Conservation (phyloP, 2,113 vertebrate species). For the Coregonus clupeaformis region DNA sequence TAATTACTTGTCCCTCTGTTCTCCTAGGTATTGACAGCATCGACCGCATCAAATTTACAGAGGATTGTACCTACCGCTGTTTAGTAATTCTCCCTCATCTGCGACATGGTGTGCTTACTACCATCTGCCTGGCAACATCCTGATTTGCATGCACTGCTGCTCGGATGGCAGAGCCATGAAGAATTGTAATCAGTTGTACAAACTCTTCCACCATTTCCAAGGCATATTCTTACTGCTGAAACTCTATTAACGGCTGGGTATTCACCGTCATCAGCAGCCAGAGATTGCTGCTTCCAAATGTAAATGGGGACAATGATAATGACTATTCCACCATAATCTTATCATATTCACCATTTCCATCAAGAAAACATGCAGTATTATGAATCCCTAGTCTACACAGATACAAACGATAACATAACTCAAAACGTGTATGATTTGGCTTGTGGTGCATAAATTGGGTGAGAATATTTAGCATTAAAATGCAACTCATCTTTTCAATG, state of each 20-base stretch:
- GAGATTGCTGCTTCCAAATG: constrained; percentile 11
- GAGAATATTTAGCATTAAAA: background rate
- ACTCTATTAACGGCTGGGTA: constrained; percentile 27
- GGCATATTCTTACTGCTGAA: constrained; percentile 9
- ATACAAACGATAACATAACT: constrained; percentile 6
- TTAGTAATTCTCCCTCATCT: too few species aligned
- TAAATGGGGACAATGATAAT: constrained; percentile 32
- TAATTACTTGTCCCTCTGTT: constrained; percentile 42
- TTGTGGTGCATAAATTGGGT: background rate
- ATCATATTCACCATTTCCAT: constrained; percentile 31
- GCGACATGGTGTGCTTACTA: too few species aligned
- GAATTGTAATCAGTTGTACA: constrained; percentile 9
- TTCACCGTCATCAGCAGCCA: constrained; percentile 21
- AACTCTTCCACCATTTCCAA: background rate
- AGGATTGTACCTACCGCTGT: too few species aligned
- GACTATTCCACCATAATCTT: constrained; percentile 29
- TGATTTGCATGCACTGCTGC: background rate
- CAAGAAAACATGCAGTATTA: constrained; percentile 23
- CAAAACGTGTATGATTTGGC: background rate
- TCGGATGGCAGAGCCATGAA: too few species aligned
- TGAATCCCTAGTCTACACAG: constrained; percentile 8
- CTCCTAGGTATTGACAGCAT: constrained; percentile 34
- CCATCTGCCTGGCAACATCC: background rate
- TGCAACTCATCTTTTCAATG: background rate
- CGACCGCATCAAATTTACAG: constrained; percentile 5